Evolutionary conservation across 2,797 vertebrate genomes (phyloP).

Genomic region (Phataginus tetradactyla): DNA sequence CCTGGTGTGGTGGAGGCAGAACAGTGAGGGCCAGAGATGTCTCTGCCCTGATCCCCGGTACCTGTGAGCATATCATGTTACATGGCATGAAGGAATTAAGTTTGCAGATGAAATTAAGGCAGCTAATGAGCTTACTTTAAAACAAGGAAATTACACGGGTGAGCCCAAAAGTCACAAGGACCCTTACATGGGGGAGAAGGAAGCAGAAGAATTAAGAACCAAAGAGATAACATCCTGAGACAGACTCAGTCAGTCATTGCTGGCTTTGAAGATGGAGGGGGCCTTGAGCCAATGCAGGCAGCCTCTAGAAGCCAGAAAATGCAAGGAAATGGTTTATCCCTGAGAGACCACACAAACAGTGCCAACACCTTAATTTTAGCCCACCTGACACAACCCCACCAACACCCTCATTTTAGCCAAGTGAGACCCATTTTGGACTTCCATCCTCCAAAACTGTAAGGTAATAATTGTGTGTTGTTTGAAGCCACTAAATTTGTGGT

Average conservation of each 20-base stretch:
- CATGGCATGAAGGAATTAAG: not conserved
- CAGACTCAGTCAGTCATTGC: not conserved
- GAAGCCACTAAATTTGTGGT: not conserved
- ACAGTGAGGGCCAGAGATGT: not conserved
- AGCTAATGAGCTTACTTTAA: not conserved
- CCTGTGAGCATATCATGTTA: not conserved
- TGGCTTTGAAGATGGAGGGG: constrained; percentile 18
- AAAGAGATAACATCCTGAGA: not conserved
- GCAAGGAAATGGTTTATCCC: not conserved
- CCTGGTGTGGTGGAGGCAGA: not conserved
- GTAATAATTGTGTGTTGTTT: not conserved
- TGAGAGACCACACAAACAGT: not conserved
- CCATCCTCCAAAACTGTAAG: not conserved
- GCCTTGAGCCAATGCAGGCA: not conserved
- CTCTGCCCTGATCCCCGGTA: not conserved
- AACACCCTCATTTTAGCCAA: not conserved
- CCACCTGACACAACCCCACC: too few species aligned
- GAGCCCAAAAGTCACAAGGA: not conserved
- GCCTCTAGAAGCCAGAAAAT: not conserved
- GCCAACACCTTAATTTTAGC: not conserved
- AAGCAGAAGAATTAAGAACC: not conserved
- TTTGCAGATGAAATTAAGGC: not conserved
- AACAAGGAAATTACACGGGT: not conserved
- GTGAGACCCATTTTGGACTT: not conserved
- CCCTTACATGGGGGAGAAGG: not conserved